Evolutionary conservation across 1,140 invertebrate genomes (phyloP).

Genomic region (Eulimnadia texana): DNA sequence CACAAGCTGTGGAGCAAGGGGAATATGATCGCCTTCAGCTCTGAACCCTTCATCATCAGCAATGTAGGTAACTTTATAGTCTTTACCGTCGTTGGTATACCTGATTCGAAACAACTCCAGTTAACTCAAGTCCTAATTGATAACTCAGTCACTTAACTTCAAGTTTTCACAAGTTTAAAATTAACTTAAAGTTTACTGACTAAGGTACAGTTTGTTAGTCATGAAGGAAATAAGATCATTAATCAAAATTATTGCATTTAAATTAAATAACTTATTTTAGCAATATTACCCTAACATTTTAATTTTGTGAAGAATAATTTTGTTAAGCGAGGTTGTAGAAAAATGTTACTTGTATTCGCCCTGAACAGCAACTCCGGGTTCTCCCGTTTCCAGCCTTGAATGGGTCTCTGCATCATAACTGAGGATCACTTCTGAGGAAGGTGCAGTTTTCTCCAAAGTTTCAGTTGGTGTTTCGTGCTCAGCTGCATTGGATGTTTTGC

Average conservation of each 20-base stretch:
- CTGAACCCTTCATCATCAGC: conserved; percentile 15
- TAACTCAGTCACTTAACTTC: no score
- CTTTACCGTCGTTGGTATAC: conserved; percentile 4
- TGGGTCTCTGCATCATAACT: conserved; percentile 9
- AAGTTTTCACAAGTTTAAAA: no score
- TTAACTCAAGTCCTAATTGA: background rate
- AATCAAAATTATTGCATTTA: no score
- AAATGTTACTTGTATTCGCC: conserved; percentile 8
- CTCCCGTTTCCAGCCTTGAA: background rate
- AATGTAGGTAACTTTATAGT: conserved; percentile 5
- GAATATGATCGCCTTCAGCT: conserved; percentile 13
- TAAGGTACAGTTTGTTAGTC: no score
- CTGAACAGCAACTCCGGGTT: background rate
- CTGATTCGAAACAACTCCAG: background rate
- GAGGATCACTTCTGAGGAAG: background rate
- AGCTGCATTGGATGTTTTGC: background rate
- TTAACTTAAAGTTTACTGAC: no score
- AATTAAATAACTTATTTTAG: no score
- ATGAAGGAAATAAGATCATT: no score
- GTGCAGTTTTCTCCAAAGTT: background rate
- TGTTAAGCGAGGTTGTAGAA: no score
- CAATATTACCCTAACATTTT: no score
- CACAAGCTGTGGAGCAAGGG: conserved; percentile 11
- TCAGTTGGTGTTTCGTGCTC: background rate
- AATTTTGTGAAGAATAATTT: no score